A percentile compares a stretch with the other conserved stretches of the same genome.
These are phyloP conservation scores for Thereva unica DNA, from an alignment of 2,888 invertebrate species.

Conservation along the genomic window DNA sequence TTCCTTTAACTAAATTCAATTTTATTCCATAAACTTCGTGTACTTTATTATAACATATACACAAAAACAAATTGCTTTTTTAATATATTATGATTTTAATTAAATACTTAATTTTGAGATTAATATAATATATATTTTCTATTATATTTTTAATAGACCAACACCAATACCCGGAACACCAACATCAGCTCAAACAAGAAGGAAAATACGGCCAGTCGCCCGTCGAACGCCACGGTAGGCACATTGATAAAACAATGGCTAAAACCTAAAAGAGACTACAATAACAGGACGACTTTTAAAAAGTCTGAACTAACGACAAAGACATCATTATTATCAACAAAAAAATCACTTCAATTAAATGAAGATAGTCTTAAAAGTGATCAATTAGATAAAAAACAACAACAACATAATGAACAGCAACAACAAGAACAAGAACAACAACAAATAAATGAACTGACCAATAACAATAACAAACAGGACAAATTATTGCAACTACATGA, in stretches of 20 bases:
- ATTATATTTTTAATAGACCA: constrained; percentile 47
- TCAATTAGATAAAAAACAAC: constrained; percentile 4
- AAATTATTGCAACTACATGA: constrained; percentile 15
- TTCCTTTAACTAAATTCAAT: too few species aligned
- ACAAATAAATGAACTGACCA: background rate
- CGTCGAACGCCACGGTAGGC: constrained; percentile 56
- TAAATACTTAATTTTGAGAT: background rate
- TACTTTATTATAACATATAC: too few species aligned
- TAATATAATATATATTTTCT: constrained; percentile 9
- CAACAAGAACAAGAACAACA: constrained; percentile 7
- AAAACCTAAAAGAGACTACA: constrained; percentile 43
- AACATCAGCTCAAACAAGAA: constrained; percentile 47
- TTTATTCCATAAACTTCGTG: too few species aligned
- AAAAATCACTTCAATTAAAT: constrained; percentile 14
- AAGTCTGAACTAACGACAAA: constrained; percentile 26
- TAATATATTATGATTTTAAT: background rate
- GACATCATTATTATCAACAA: constrained; percentile 22
- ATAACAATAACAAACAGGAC: constrained; percentile 15
- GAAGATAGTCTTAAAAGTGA: constrained; percentile 7
- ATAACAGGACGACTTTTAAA: constrained; percentile 25
- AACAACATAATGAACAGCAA: constrained; percentile 9
- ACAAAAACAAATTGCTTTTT: background rate
- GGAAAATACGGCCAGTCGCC: constrained; percentile 52
- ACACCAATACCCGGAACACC: constrained; percentile 49
- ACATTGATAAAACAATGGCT: constrained; percentile 46